Base-by-base conservation (phyloP, 2,888 invertebrate species). In the Calameuta idolon region DNA sequence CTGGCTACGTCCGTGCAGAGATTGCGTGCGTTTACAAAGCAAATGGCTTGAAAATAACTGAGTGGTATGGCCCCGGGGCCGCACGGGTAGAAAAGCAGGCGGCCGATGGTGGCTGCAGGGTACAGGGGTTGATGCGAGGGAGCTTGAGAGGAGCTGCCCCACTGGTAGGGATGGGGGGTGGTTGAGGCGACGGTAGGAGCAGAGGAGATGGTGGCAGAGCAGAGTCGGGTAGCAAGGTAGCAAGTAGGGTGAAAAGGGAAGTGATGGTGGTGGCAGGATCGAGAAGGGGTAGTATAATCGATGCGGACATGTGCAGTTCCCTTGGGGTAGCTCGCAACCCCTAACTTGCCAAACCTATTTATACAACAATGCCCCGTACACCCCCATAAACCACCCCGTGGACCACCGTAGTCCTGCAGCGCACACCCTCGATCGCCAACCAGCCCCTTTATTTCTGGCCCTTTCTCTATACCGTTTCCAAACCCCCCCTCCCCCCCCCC, bases 271-370 rank as follows among this genome's bases (percentile, higher is more conserved):
- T 79, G 76, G 76, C 37, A 74, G 74, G 30, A 74, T 74, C 74
- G 74, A 74, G 74, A 74, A 68, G 78, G 79, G 78, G 83, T 83
- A 87, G 88, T 90, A 90, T 90, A 91, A 90, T 91, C 90, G 91
- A 90, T 91, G 90, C 89, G 89, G 91, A 91, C 91, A 90, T 91
- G 91, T 91, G 91, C 91, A 90, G 90, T 87, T 90, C 91, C 90
- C 91, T 87, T 85, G 90, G 90, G 91, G 88, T 87, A 87, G 87
- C 86, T 83, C 77, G 86, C 90, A 90, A 91, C 90, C 91, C 91
- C 91, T 91, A 91, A 91, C 91, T 91, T 89, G 89, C 91, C 91
- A 91, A 91, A 91, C 91, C 91, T 91, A 91, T 91, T 91, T 91
- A 91, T 91, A 90, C 91, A 91, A 91, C 91, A 91, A 91, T 91